Evolutionary conservation across 53 echinoderm and acorn worm species (phyloP).

Genomic region (Zoroaster sp.): DNA sequence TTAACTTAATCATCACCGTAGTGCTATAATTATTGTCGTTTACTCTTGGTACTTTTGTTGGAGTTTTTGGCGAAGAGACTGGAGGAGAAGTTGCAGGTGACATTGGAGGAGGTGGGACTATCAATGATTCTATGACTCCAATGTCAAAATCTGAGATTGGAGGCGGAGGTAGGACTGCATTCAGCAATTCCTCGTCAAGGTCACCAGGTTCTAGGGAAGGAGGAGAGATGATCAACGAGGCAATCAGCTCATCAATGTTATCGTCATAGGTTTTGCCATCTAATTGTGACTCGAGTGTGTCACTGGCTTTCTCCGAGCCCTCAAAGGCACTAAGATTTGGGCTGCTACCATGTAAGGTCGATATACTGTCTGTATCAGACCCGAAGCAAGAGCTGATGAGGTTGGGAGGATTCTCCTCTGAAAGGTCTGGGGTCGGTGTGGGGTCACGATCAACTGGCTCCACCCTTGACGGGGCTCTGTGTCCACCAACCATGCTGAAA

Average conservation of each 20-base stretch:
- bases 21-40: background rate
- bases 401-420: background rate
- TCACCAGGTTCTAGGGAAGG: conserved; percentile 53
- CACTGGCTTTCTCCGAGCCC: conserved; percentile 36
- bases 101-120: conserved; percentile 57
- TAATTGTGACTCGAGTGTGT: background rate
- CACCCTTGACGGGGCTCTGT: background rate
- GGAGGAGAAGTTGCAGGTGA: conserved; percentile 30
- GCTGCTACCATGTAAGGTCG: conserved; percentile 78
- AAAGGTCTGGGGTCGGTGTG: conserved; percentile 38
- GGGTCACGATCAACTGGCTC: conserved; percentile 12
- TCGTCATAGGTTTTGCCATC: conserved; percentile 1
- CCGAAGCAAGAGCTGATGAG: background rate
- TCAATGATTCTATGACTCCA: conserved; percentile 51
- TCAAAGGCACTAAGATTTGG: conserved; percentile 75
- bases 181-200: conserved; percentile 74
- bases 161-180: conserved; percentile 76
- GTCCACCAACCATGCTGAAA: conserved; percentile 34
- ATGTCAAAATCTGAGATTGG: conserved; percentile 69
- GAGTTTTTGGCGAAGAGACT: background rate
- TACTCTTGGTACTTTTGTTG: background rate
- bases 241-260: conserved; percentile 71
- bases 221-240: conserved; percentile 69
- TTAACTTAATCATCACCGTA: background rate
- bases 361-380: conserved; percentile 83